These are phyloP conservation scores for Microtus richardsoni DNA, from an alignment of 2,113 vertebrate species.

Conservation along the genomic window DNA sequence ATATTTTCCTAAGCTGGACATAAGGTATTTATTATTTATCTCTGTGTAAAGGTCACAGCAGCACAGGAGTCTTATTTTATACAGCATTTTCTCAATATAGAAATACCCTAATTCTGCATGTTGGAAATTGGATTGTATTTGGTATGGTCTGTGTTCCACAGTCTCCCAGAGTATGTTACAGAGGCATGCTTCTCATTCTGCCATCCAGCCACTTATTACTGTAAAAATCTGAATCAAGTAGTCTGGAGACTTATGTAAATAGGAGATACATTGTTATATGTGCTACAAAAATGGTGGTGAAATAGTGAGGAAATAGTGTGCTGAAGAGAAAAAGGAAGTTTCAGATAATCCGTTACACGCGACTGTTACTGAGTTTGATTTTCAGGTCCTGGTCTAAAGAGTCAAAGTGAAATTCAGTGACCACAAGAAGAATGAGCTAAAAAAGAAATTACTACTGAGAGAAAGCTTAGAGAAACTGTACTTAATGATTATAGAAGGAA, in stretches of 20 bases:
- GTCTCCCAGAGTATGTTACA: background rate
- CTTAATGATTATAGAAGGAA: background rate
- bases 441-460: background rate
- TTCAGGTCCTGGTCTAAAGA: background rate
- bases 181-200: background rate
- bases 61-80: background rate
- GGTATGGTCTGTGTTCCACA: background rate
- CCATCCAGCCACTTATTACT: background rate
- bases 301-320: background rate
- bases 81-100: background rate
- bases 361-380: background rate
- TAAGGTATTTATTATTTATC: background rate
- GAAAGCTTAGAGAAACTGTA: background rate
- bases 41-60: background rate
- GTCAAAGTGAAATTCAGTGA: background rate
- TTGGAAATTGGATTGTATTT: background rate
- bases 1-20: background rate
- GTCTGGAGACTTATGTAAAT: background rate
- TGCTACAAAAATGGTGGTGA: background rate
- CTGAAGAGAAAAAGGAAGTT: background rate
- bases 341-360: too few relatives aligned
- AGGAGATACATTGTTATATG: background rate
- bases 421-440: background rate
- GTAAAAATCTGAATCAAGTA: background rate
- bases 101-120: background rate